Conservation (phyloP, 2,888 invertebrate genomes). For the Kuschelorhynchus macadamiae region DNA sequence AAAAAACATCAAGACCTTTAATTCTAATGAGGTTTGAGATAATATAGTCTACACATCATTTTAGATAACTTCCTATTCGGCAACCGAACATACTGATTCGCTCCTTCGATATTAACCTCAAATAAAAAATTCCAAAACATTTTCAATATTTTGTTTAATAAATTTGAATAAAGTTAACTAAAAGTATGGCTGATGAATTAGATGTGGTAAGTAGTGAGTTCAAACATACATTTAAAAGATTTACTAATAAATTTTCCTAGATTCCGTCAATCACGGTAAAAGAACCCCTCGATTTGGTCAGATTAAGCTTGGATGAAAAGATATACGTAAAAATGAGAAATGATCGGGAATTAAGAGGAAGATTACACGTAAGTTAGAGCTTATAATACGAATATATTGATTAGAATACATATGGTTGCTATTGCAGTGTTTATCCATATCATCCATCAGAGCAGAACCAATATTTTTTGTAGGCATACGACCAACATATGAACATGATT, state of each 20-base stretch:
- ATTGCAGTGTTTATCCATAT: not conserved
- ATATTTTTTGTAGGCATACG: slow-evolving; percentile 87
- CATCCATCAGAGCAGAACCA: slow-evolving; percentile 12
- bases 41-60: too few relatives aligned
- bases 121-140: too few relatives aligned
- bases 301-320: slow-evolving; percentile 96
- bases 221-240: not conserved
- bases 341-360: slow-evolving; percentile 95
- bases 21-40: too few relatives aligned
- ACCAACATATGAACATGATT: slow-evolving; percentile 99
- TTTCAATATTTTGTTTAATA: too few relatives aligned
- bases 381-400: not conserved
- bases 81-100: too few relatives aligned
- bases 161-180: not conserved
- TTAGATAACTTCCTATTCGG: too few relatives aligned
- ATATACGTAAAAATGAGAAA: slow-evolving; percentile 99
- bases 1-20: too few relatives aligned
- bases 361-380: slow-evolving; percentile 87
- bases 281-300: slow-evolving; percentile 96
- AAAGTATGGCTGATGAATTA: slow-evolving; percentile 49
- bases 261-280: slow-evolving; percentile 93
- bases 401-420: not conserved
- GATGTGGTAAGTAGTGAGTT: slow-evolving; percentile 46
- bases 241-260: slow-evolving; percentile 69
- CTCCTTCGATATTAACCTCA: too few relatives aligned